A percentile compares a stretch with the other conserved stretches of the same genome.
Evolutionary conservation across 2,888 invertebrate genomes (phyloP).

Genomic region (Himalopsyche tibetana): DNA sequence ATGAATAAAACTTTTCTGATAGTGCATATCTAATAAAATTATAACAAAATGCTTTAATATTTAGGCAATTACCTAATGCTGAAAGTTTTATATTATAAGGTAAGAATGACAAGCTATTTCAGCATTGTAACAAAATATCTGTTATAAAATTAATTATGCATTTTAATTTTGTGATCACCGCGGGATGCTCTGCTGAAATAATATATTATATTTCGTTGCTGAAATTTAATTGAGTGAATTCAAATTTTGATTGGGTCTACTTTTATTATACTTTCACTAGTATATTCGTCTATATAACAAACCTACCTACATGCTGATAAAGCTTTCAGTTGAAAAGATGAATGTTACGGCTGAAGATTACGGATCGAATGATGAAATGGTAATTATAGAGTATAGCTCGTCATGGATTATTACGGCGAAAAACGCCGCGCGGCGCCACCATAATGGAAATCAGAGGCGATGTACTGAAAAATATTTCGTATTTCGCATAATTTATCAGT

Average conservation of each 20-base stretch:
- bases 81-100: not conserved
- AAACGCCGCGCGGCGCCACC: too few relatives aligned
- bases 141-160: not conserved
- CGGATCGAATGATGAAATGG: too few relatives aligned
- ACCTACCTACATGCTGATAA: constrained; percentile 19
- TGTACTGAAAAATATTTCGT: too few relatives aligned
- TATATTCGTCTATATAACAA: not conserved
- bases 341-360: too few relatives aligned
- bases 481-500: too few relatives aligned
- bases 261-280: not conserved
- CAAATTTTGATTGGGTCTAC: not conserved
- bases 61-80: not conserved
- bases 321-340: too few relatives aligned
- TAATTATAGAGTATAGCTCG: too few relatives aligned
- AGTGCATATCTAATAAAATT: not conserved
- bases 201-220: not conserved
- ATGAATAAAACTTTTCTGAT: not conserved
- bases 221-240: not conserved
- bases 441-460: too few relatives aligned
- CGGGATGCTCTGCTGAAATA: not conserved
- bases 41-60: not conserved
- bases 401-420: too few relatives aligned
- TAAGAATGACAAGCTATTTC: not conserved
- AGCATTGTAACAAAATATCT: not conserved
- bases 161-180: not conserved